Evolutionary conservation across 2,888 invertebrate genomes (phyloP).

Genomic region (Athalia cordata): DNA sequence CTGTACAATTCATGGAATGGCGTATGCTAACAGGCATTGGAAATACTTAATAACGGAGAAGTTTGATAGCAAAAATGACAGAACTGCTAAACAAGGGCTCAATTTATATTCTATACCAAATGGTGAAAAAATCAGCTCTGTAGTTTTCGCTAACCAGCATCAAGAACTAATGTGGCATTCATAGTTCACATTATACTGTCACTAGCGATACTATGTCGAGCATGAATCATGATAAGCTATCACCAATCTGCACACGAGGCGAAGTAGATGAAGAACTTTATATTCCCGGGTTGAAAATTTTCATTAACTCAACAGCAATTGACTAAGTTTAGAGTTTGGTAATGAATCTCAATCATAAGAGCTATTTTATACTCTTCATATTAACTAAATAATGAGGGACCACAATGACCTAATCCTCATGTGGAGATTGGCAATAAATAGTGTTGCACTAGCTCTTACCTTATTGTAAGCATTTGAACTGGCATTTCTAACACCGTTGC

Average conservation of each 20-base stretch:
- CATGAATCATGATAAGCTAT: conserved; percentile 32
- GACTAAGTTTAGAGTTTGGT: too few relatives aligned
- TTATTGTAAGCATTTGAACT: conserved; percentile 93
- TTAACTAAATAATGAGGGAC: neutral
- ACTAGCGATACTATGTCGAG: conserved; percentile 10
- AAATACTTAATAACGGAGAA: too few relatives aligned
- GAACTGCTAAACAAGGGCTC: too few relatives aligned
- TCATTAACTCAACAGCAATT: too few relatives aligned
- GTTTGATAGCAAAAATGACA: too few relatives aligned
- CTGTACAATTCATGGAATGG: conserved; percentile 7
- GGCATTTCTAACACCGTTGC: conserved; percentile 87
- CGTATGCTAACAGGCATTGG: neutral
- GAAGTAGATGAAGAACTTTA: too few relatives aligned
- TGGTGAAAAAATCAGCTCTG: neutral
- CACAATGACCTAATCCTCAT: conserved; percentile 16
- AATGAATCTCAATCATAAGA: too few relatives aligned
- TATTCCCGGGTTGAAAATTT: too few relatives aligned
- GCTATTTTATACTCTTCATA: neutral
- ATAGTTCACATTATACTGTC: neutral
- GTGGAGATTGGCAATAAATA: conserved; percentile 55
- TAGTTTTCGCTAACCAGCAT: conserved; percentile 6
- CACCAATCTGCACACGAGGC: conserved; percentile 35
- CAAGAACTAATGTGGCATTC: neutral
- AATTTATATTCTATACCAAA: too few relatives aligned
- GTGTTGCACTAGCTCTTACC: conserved; percentile 79